phyloP scores from a whole-genome alignment of 2,888 invertebrate genomes.

The Barypeithes pellucidus region DNA sequence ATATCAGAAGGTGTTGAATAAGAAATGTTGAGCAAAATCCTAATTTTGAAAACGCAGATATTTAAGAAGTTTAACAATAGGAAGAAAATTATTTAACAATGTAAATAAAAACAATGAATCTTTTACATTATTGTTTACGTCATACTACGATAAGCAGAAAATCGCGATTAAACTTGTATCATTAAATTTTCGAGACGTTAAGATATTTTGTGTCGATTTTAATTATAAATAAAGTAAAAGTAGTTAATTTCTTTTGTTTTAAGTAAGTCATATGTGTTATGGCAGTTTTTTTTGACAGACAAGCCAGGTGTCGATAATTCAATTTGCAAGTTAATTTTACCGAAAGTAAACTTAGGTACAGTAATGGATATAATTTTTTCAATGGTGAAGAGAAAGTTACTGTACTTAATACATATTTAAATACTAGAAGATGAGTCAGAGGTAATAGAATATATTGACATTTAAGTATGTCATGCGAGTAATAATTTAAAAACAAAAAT shows the following conservation, averaged over 20 bases:
- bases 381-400: too few species aligned
- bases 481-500: background rate
- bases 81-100: background rate
- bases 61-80: background rate
- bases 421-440: too few species aligned
- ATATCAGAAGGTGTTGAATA: too few species aligned
- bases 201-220: background rate
- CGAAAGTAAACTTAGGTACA: too few species aligned
- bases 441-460: background rate
- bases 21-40: too few species aligned
- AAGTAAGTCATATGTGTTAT: too few species aligned
- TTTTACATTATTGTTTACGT: slow-evolving; percentile 8
- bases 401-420: too few species aligned
- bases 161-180: slow-evolving; percentile 4
- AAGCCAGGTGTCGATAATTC: too few species aligned
- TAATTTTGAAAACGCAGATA: too few species aligned
- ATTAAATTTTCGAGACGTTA: slow-evolving; percentile 13
- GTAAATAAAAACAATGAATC: slow-evolving; percentile 1
- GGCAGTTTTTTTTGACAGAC: too few species aligned
- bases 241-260: background rate
- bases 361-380: too few species aligned
- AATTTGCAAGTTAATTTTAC: too few species aligned
- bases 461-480: background rate
- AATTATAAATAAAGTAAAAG: slow-evolving; percentile 13
- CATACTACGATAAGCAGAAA: slow-evolving; percentile 14